Evolutionary conservation across 2,797 vertebrate species (phyloP), one percentile per base, ranked within the genome.

Genomic region (Percopsis omiscomaycus): DNA sequence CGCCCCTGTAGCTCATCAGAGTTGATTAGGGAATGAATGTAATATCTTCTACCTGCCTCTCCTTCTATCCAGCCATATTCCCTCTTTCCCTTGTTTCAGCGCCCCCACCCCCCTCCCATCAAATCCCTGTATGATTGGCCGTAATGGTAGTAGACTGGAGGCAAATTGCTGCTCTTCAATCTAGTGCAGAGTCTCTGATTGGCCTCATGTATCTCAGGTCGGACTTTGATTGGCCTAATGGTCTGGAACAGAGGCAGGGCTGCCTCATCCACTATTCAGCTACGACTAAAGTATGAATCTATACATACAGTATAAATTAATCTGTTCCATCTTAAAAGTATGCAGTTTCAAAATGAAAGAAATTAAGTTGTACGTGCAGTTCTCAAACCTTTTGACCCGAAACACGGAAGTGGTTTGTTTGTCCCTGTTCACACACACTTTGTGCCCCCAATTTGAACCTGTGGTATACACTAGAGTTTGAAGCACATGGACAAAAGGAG

Each of bases 121-220:
- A 61, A 66, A 73, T 66, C 79, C 64, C 64, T 28, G 60, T 87
- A 78, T 90, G 87, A 89, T 90, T 87, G 85, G 80, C n/a, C 79
- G 69, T 89, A 84, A 87, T 86, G 81, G 83, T 66, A 52, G 74
- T 55, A 77, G 77, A 84, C 77, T 68, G 73, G 79, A 73, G 73
- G 81, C 63, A 88, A 88, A 90, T 86, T 85, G 85, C 74, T 73
- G 66, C 82, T 75, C 84, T 88, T 88, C 86, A 88, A 71, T 28
- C 73, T 63, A 3, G 71, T 69, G 66, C 30, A 44, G 53, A 55
- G 71, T 71, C 59, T 57, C 78, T 86, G 84, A 88, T 88, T 88
- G 82, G 68, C 85, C 82, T 69, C 60, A 85, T 87, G 84, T 79
- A 85, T 79, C 54, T 60, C 55, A 73, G 75, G 77, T 72, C 75